These are phyloP conservation scores for Stichopus chloronotus DNA, from an alignment of 35 echinoderm and acorn worm genomes.

Conservation along the genomic window DNA sequence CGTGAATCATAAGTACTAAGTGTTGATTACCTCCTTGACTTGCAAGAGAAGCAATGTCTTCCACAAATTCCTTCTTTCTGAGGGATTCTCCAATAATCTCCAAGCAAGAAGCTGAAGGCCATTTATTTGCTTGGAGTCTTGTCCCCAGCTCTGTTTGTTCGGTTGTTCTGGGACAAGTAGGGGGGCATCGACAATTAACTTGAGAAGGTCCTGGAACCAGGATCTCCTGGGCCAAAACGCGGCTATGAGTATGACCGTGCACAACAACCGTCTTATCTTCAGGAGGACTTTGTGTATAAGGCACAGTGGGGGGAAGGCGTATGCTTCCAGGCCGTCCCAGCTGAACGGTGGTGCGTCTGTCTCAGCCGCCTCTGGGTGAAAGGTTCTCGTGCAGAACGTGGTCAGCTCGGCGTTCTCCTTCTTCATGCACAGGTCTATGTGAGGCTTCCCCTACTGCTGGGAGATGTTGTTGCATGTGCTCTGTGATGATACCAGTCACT, in stretches of 20 bases:
- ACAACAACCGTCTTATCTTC: background rate
- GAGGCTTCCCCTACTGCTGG: too few relatives aligned
- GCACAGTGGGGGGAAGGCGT: background rate
- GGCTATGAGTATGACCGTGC: background rate
- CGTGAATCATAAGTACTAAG: background rate
- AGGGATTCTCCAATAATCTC: background rate
- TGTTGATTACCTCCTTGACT: background rate
- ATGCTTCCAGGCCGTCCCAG: too few relatives aligned
- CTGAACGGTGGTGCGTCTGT: too few relatives aligned
- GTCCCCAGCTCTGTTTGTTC: background rate
- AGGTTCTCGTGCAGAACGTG: too few relatives aligned
- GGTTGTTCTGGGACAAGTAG: background rate
- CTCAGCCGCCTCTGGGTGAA: too few relatives aligned
- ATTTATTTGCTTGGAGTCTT: background rate
- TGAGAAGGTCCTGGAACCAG: background rate
- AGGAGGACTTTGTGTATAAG: slow-evolving; percentile 33
- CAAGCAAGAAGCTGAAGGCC: background rate
- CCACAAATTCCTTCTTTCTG: background rate
- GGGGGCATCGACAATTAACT: background rate
- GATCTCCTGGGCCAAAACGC: background rate
- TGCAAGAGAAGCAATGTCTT: background rate
- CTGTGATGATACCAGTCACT: too few relatives aligned
- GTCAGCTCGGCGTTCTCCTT: too few relatives aligned
- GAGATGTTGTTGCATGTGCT: too few relatives aligned
- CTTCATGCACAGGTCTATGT: too few relatives aligned